These are phyloP conservation scores for Entomyzon cyanotis DNA, from an alignment of 2,113 vertebrate species.

Conservation along the genomic window DNA sequence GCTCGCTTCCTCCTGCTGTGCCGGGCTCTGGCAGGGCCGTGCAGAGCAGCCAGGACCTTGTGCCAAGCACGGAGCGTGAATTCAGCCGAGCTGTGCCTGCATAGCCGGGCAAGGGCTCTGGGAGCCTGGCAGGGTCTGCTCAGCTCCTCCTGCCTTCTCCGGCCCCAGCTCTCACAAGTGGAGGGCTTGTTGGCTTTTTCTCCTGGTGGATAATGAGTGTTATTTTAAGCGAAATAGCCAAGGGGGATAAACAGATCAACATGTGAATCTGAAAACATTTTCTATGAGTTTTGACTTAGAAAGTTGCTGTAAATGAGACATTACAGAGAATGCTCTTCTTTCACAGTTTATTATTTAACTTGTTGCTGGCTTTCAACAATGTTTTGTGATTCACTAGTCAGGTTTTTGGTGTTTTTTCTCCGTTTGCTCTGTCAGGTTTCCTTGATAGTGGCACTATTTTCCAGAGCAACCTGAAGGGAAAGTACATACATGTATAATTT, in stretches of 20 bases:
- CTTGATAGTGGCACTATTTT: not conserved
- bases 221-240: conserved; percentile 1
- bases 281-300: not conserved
- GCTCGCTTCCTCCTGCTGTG: conserved; percentile 20
- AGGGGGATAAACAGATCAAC: conserved; percentile 13
- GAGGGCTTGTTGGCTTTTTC: not conserved
- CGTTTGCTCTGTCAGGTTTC: not conserved
- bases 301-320: not conserved
- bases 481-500: not conserved
- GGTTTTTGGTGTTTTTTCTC: not conserved
- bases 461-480: not conserved
- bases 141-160: not conserved
- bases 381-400: not conserved
- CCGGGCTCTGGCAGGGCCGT: not conserved
- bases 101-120: not conserved
- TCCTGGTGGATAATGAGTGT: not conserved
- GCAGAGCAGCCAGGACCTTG: not conserved
- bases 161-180: not conserved
- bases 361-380: not conserved
- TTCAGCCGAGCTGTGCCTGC: not conserved
- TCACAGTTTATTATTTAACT: not conserved
- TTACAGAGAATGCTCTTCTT: not conserved
- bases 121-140: not conserved
- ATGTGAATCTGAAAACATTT: not conserved
- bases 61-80: not conserved